Evolutionary conservation across 23 tunicate species (phyloP).

Genomic region (Phallusia fumigata): DNA sequence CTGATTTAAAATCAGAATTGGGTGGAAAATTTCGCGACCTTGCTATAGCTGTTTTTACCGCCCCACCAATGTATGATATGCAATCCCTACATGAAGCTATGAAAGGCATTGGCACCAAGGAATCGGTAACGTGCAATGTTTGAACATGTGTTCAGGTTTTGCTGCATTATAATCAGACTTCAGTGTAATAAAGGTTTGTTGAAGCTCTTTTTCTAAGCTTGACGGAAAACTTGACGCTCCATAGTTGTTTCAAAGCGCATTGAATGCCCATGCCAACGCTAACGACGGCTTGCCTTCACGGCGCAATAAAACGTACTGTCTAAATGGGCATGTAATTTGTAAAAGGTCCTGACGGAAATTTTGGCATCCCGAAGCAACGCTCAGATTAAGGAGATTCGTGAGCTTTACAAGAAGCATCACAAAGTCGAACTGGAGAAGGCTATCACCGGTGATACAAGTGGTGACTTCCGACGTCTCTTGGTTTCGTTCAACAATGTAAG

Average conservation of each 20-base stretch:
- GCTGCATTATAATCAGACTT: no score
- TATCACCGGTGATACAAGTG: constrained; percentile 55
- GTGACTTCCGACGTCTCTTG: constrained; percentile 39
- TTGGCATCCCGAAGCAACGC: constrained; percentile 42
- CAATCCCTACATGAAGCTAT: constrained; percentile 47
- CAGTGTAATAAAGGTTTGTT: no score
- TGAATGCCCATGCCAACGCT: no score
- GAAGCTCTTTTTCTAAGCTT: no score
- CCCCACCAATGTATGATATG: constrained; percentile 51
- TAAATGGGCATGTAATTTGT: background rate
- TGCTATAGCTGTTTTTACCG: constrained; percentile 55
- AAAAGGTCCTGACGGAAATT: constrained; percentile 46
- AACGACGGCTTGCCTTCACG: no score
- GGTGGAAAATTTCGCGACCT: constrained; percentile 66
- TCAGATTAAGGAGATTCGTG: constrained; percentile 53
- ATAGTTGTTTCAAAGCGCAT: no score
- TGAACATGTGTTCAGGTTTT: no score
- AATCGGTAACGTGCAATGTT: constrained; percentile 30
- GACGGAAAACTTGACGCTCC: no score
- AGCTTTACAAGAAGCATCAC: constrained; percentile 55
- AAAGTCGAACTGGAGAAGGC: constrained; percentile 47
- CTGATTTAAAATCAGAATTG: constrained; percentile 72
- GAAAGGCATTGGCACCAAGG: constrained; percentile 60
- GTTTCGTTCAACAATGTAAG: constrained; percentile 56
- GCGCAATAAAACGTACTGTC: no score